These are phyloP conservation scores for Bilobella aurantiaca DNA, from an alignment of 1,140 invertebrate genomes.

Conservation along the genomic window DNA sequence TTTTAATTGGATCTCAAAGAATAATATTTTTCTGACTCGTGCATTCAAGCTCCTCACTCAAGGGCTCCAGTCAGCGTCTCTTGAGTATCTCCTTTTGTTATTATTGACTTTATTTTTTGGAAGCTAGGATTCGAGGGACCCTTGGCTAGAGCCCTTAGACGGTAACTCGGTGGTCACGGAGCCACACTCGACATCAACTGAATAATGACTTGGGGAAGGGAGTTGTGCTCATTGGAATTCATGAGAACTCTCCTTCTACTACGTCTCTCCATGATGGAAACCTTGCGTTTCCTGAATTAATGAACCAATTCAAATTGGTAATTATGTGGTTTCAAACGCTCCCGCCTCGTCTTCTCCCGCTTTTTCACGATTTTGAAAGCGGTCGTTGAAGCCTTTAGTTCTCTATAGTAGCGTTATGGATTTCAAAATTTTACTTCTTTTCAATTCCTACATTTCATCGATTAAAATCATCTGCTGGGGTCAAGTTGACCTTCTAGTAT, in stretches of 20 bases:
- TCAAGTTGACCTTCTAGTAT: too few relatives aligned
- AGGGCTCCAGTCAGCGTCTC: too few relatives aligned
- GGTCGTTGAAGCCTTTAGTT: too few relatives aligned
- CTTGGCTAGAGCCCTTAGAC: too few relatives aligned
- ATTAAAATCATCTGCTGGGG: too few relatives aligned
- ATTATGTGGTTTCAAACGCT: constrained; percentile 6
- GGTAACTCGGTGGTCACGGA: not conserved
- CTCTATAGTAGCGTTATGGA: too few relatives aligned
- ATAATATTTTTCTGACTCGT: not conserved
- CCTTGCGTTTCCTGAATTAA: constrained; percentile 16
- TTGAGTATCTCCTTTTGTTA: not conserved
- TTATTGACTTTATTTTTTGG: not conserved
- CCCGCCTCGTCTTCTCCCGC: not conserved
- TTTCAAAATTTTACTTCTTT: too few relatives aligned
- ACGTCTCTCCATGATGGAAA: constrained; percentile 10
- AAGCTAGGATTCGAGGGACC: too few relatives aligned
- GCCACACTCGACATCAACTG: not conserved
- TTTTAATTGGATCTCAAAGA: not conserved
- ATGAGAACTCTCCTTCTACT: not conserved
- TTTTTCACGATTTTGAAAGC: not conserved
- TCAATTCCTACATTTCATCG: too few relatives aligned
- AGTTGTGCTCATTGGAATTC: constrained; percentile 15
- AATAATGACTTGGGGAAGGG: constrained; percentile 1
- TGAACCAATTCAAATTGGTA: constrained; percentile 18
- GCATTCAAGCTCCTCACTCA: not conserved